phyloP scores from a whole-genome alignment of 2,113 vertebrate species.

The Labrus mixtus region DNA sequence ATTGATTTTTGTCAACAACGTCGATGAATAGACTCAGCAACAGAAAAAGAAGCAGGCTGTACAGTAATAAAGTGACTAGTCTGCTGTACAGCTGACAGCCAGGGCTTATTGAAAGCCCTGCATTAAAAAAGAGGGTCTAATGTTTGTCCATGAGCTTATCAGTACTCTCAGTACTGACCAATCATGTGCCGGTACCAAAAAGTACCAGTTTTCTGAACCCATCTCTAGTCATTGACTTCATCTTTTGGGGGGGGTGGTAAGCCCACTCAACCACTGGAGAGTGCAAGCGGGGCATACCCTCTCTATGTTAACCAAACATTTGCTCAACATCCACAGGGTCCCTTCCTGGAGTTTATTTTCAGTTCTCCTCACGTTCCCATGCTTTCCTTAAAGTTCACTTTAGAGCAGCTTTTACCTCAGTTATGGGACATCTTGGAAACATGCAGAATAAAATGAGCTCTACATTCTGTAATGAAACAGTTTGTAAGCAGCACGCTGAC shows the following conservation, averaged over 20 bases:
- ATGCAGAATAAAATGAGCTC: neutral
- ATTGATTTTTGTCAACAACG: too few relatives aligned
- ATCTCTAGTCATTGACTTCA: too few relatives aligned
- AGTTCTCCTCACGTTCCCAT: slow-evolving; percentile 19
- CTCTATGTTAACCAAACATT: slow-evolving; percentile 57
- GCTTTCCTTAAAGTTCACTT: slow-evolving; percentile 4
- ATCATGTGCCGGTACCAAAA: too few relatives aligned
- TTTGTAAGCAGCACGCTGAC: neutral
- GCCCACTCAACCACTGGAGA: slow-evolving; percentile 22
- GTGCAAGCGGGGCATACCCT: slow-evolving; percentile 34
- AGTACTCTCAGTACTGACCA: too few relatives aligned
- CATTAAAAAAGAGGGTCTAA: too few relatives aligned
- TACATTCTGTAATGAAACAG: neutral
- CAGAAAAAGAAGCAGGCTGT: too few relatives aligned
- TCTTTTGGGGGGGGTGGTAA: neutral
- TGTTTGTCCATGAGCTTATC: too few relatives aligned
- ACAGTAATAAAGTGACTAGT: too few relatives aligned
- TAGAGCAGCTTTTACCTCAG: neutral
- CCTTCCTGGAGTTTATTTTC: slow-evolving; percentile 57
- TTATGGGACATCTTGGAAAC: slow-evolving; percentile 5
- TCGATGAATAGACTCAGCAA: too few relatives aligned
- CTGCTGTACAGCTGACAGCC: too few relatives aligned
- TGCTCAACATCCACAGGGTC: slow-evolving; percentile 43
- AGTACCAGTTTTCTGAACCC: too few relatives aligned
- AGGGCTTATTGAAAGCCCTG: too few relatives aligned